Evolutionary conservation across 2,113 vertebrate species (phyloP).

Genomic region (Ardeotis arabs): DNA sequence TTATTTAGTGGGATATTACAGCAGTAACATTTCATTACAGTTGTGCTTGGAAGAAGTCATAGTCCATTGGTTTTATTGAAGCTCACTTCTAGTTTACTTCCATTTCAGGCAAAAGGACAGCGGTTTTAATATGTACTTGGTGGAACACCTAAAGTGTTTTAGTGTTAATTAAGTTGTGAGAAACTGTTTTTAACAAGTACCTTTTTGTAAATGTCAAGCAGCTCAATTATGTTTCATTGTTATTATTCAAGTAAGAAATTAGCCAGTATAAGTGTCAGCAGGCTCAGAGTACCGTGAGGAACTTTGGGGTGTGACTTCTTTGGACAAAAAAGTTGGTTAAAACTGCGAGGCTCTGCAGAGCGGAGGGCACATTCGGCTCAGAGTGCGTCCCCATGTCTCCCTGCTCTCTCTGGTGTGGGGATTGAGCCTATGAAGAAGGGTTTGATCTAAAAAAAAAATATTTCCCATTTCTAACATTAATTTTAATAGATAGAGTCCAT

Average conservation of each 20-base stretch:
- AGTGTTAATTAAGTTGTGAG: conserved; percentile 66
- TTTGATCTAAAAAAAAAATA: not conserved
- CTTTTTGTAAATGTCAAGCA: conserved; percentile 53
- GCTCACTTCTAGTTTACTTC: conserved; percentile 63
- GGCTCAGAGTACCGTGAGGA: rapidly evolving
- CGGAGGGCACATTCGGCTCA: not conserved
- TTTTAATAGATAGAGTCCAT: not conserved
- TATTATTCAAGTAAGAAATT: not conserved
- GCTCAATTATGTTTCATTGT: not conserved
- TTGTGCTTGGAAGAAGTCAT: conserved; percentile 64
- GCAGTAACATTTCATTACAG: conserved; percentile 68
- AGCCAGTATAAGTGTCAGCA: not conserved
- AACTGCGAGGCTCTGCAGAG: rapidly evolving
- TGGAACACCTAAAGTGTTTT: conserved; percentile 56
- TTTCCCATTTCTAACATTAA: not conserved
- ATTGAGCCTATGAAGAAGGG: not conserved
- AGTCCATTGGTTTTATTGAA: conserved; percentile 72
- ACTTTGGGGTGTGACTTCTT: not conserved
- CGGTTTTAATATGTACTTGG: conserved; percentile 64
- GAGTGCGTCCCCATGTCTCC: rapidly evolving
- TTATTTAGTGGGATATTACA: conserved; percentile 71
- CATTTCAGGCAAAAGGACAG: conserved; percentile 45
- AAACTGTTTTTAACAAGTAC: conserved; percentile 59
- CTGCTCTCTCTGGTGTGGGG: not conserved
- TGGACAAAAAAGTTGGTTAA: not conserved